Conservation (phyloP, 2,113 vertebrate species). For the Pseudonaja textilis region DNA sequence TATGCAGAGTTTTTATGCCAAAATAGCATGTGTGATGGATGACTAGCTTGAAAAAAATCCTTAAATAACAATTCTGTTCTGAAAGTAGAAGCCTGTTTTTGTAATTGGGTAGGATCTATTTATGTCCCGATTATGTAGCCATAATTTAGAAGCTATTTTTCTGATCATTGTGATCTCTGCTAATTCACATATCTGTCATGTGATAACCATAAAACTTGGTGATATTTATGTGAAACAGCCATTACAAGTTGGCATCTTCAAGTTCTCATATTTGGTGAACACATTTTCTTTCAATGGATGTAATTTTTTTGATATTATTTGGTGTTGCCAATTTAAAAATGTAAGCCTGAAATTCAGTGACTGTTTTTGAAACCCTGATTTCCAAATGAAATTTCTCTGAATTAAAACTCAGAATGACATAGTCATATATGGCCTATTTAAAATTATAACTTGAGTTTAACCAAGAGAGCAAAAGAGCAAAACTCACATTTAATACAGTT, state of each 20-base stretch:
- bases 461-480: not conserved
- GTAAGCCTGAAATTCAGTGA: conserved; percentile 27
- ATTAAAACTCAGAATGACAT: conserved; percentile 1
- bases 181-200: not conserved
- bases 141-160: conserved; percentile 44
- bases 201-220: not conserved
- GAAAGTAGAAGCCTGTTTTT: conserved; percentile 29
- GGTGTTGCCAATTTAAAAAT: not conserved
- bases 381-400: conserved; percentile 40
- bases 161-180: not conserved
- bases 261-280: not conserved
- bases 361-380: conserved; percentile 1
- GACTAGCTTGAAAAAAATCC: conserved; percentile 24
- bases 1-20: conserved; percentile 68
- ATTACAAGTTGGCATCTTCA: not conserved
- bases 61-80: conserved; percentile 30
- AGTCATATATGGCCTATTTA: not conserved
- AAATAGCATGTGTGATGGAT: conserved; percentile 27
- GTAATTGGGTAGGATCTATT: not conserved
- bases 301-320: conserved; percentile 1
- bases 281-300: conserved; percentile 16
- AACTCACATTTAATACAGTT: not conserved
- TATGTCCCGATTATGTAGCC: conserved; percentile 28
- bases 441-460: not conserved
- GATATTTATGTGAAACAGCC: not conserved